Evolutionary conservation across 2,797 vertebrate species (phyloP).

Genomic region (Phrynocephalus vlangalii): DNA sequence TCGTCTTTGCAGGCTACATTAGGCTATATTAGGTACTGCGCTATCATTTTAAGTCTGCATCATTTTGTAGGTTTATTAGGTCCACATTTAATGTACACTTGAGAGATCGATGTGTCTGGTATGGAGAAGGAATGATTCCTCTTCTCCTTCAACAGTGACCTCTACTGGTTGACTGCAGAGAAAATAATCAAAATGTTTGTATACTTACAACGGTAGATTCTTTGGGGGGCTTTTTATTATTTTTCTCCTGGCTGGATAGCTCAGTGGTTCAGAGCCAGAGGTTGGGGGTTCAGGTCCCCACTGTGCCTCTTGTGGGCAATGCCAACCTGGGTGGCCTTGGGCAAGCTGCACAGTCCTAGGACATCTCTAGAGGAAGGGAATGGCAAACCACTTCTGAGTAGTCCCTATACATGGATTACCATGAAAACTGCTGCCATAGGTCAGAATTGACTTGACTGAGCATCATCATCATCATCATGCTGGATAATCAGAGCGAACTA

Average conservation of each 20-base stretch:
- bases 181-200: not conserved
- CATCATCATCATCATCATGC: no score
- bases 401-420: no score
- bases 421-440: no score
- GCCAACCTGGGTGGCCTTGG: no score
- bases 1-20: not conserved
- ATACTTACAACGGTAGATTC: accelerated
- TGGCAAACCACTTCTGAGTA: no score
- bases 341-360: no score
- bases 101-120: not conserved
- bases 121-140: not conserved
- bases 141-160: slow-evolving; percentile 35
- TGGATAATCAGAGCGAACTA: not conserved
- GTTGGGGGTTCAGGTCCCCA: no score
- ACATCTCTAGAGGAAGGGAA: no score
- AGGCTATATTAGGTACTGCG: not conserved
- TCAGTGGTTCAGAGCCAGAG: no score
- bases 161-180: slow-evolving; percentile 13
- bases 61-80: not conserved
- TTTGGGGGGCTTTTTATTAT: not conserved
- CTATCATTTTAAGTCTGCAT: not conserved
- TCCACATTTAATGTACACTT: not conserved
- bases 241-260: not conserved
- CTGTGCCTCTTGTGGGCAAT: no score
- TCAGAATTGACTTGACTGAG: no score